Percentiles rank a stretch among this genome's conserved stretches.
These are phyloP conservation scores for Sphenodon punctatus DNA, from an alignment of 2,797 vertebrate genomes.

Conservation along the genomic window DNA sequence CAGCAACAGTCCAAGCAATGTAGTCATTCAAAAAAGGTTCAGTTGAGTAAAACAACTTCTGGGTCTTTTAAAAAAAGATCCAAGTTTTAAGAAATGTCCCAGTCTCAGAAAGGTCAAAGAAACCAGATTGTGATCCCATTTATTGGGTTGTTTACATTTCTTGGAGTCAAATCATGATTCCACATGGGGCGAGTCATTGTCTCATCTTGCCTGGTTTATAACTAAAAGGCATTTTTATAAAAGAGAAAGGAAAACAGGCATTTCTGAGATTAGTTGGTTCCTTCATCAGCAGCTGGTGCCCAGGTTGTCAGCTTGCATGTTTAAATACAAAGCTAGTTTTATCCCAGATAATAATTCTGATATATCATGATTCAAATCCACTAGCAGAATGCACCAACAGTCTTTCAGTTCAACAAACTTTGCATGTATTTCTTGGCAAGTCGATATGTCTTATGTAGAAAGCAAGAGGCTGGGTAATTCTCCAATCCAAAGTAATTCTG, in stretches of 20 bases:
- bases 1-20: not conserved
- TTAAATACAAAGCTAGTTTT: constrained; percentile 17
- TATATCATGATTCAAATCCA: constrained; percentile 15
- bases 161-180: too few relatives aligned
- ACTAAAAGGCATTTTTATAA: constrained; percentile 1
- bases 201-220: not conserved
- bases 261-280: not conserved
- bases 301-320: constrained; percentile 16
- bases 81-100: not conserved
- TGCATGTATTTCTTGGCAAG: not conserved
- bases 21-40: not conserved
- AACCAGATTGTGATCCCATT: not conserved
- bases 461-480: constrained; percentile 28
- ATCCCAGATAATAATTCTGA: constrained; percentile 8
- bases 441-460: constrained; percentile 41
- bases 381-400: constrained; percentile 19
- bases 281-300: constrained; percentile 26
- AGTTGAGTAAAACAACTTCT: not conserved
- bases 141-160: not conserved
- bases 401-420: constrained; percentile 26
- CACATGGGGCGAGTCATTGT: not conserved
- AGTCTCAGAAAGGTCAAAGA: not conserved
- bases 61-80: not conserved
- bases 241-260: not conserved
- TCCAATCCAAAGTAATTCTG: constrained; percentile 5